phyloP scores from a whole-genome alignment of 2,797 vertebrate species.

The Epinephelus coioides region DNA sequence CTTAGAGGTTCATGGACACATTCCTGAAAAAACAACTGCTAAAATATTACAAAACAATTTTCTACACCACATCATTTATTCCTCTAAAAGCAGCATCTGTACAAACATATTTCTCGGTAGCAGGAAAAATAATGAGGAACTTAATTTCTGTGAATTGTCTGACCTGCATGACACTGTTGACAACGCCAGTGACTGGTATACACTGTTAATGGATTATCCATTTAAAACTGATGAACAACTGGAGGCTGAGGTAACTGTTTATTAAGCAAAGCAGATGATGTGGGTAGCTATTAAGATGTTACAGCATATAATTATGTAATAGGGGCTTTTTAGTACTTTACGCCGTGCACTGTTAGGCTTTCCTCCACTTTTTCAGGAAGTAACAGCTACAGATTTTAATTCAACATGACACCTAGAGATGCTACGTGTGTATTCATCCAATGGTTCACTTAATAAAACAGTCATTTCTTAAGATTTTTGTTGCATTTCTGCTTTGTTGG shows the following conservation, averaged over 20 bases:
- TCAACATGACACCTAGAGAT: constrained; percentile 24
- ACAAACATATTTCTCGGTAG: neutral
- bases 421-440: constrained; percentile 1
- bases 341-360: constrained; percentile 14
- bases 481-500: constrained; percentile 7
- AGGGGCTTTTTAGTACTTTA: constrained; percentile 51
- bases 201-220: constrained; percentile 24
- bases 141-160: constrained; percentile 2
- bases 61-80: neutral
- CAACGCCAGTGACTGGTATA: neutral
- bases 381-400: constrained; percentile 44
- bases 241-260: constrained; percentile 42
- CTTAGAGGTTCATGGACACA: neutral
- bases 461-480: neutral
- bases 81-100: neutral
- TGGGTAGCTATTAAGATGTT: constrained; percentile 58
- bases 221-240: constrained; percentile 40
- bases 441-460: neutral
- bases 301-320: constrained; percentile 64
- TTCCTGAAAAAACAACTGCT: constrained; percentile 13
- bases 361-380: constrained; percentile 36
- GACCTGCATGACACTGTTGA: constrained; percentile 3
- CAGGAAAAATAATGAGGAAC: neutral
- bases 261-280: constrained; percentile 59
- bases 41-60: neutral